Evolutionary conservation across 92 coral and sea anemone genomes (phyloP), one percentile per base, ranked within the genome.

Genomic region (Actinostola sp.): DNA sequence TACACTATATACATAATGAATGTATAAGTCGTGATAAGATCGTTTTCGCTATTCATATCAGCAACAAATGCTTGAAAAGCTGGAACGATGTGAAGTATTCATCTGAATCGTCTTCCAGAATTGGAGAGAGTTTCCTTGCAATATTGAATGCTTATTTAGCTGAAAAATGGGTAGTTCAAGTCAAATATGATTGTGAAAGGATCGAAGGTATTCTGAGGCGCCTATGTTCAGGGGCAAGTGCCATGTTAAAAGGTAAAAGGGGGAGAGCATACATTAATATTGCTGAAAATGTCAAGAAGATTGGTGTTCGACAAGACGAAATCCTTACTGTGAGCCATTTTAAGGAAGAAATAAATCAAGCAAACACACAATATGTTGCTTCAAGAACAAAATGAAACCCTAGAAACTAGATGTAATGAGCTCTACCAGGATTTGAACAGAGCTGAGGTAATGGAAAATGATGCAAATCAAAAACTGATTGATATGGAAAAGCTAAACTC

Each of bases 381-480:
- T 27, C 25, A 57, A 57, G 39, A 32, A 11, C 25, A 57, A 27
- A 57, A 57, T 57, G 23, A 32, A 4, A 9, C 2, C 15, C 21
- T 57, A 28, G 20, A 24, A 8, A 8, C 14, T 8, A 13, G 31
- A 11, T 57, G 63, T 57, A 72, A 74, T 63, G 73, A 74, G 16
- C 71, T 82, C 17, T 57, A 65, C 62, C 19, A 45, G 29, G 8
- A 75, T 48, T 13, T 58, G 59, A 35, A 31, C n/a, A 10, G 75
- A 75, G 67, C 59, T 12, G 36, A 68, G 27, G 77, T 65, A 41
- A 39, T 58, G 24, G 68, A 39, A 42, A 54, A 21, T 61, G 79
- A 83, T 34, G 20, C 48, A 33, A 49, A 49, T 38, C 67, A 58
- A 36, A 62, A 82, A 48, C 51, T 60, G 35, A 74, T 19, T 4